phyloP scores from a whole-genome alignment of 2,888 invertebrate genomes.

The Piscicola geometra region DNA sequence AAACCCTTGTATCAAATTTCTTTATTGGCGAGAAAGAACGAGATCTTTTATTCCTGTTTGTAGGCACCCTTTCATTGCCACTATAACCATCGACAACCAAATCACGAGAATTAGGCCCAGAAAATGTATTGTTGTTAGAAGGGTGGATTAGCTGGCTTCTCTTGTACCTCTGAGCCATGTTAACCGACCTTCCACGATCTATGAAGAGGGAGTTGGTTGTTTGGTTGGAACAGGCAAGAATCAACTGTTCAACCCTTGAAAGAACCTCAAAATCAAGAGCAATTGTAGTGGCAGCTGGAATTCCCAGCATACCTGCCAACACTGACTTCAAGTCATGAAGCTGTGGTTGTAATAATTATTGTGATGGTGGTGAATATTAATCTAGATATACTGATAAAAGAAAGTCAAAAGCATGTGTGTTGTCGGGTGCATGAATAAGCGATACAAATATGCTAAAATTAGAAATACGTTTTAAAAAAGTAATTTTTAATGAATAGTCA shows the following conservation, averaged over 20 bases:
- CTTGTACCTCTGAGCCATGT: slow-evolving; percentile 51
- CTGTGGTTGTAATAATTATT: slow-evolving; percentile 46
- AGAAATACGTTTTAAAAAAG: no score
- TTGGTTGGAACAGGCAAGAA: slow-evolving; percentile 53
- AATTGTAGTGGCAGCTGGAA: slow-evolving; percentile 54
- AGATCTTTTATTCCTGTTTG: neutral
- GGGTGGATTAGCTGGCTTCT: slow-evolving; percentile 44
- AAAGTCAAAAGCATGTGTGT: no score
- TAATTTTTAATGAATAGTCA: no score
- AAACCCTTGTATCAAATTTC: slow-evolving; percentile 30
- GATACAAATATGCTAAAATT: no score
- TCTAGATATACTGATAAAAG: no score
- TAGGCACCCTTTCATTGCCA: neutral
- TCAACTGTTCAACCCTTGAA: slow-evolving; percentile 54
- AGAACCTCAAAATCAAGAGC: slow-evolving; percentile 57
- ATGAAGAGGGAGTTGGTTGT: slow-evolving; percentile 49
- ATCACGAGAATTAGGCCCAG: neutral
- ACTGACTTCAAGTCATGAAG: slow-evolving; percentile 55
- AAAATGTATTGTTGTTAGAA: neutral
- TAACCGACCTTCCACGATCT: slow-evolving; percentile 49
- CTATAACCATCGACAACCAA: neutral
- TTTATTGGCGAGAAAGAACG: slow-evolving; percentile 30
- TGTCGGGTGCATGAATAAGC: no score
- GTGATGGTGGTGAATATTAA: no score
- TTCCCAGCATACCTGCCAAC: slow-evolving; percentile 55